Conservation (phyloP, 2,888 invertebrate genomes). For the Elysia crispata region DNA sequence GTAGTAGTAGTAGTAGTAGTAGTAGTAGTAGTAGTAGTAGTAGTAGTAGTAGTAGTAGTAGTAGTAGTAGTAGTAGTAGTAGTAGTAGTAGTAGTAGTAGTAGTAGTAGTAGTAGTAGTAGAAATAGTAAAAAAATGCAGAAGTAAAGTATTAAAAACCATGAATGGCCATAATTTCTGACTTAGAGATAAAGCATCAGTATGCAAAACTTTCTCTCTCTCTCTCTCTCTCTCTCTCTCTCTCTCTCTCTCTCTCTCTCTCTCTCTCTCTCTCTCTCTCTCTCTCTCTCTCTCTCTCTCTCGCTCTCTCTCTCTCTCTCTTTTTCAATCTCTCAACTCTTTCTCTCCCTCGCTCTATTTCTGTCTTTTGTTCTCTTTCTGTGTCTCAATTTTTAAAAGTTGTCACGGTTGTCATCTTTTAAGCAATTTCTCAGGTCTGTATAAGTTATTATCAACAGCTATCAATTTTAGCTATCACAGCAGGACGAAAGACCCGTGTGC, state of each 20-base stretch:
- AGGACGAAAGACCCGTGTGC: background rate
- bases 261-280: no score
- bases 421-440: no score
- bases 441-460: no score
- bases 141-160: background rate
- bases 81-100: slow-evolving; percentile 35
- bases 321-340: background rate
- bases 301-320: background rate
- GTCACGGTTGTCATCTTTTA: no score
- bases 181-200: background rate
- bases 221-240: slow-evolving; percentile 35
- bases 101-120: slow-evolving; percentile 36
- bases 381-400: no score
- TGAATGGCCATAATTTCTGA: background rate
- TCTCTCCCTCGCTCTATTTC: no score
- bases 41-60: no score
- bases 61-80: slow-evolving; percentile 26
- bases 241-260: no score
- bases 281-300: no score
- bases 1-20: background rate
- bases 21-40: background rate
- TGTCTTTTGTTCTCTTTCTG: no score
- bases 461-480: background rate
- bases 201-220: no score
- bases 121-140: slow-evolving; percentile 13